A percentile compares a stretch with the other conserved stretches of the same genome.
phyloP scores from a whole-genome alignment of 2,797 vertebrate species.

The Euphonia xanthogaster region DNA sequence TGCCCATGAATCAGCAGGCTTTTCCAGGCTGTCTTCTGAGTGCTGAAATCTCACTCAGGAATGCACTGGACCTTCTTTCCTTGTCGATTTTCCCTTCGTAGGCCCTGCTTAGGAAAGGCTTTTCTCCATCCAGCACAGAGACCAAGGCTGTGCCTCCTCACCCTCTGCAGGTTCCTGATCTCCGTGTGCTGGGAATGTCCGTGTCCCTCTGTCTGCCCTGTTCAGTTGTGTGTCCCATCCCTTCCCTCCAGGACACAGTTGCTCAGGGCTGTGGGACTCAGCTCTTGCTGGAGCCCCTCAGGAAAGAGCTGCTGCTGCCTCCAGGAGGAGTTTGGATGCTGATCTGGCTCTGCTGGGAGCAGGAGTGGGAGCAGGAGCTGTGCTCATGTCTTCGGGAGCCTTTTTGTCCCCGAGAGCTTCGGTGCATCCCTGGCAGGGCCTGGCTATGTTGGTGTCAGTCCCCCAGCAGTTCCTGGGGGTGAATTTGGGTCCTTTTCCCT shows the following conservation, averaged over 20 bases:
- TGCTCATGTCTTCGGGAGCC: background rate
- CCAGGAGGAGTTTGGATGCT: background rate
- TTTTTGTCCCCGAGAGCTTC: background rate
- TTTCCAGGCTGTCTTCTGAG: background rate
- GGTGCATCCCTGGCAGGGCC: background rate
- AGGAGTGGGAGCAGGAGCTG: background rate
- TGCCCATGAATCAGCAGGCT: background rate
- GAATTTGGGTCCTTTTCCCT: background rate
- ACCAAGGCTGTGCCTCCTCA: background rate
- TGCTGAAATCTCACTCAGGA: background rate
- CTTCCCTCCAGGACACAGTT: background rate
- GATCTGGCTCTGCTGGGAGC: background rate
- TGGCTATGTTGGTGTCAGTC: background rate
- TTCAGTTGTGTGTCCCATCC: background rate
- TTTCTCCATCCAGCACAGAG: background rate
- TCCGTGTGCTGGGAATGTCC: background rate
- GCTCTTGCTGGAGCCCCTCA: background rate
- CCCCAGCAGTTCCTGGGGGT: background rate
- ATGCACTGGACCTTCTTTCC: background rate
- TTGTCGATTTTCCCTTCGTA: background rate
- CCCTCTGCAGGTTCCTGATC: background rate
- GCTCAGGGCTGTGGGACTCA: background rate
- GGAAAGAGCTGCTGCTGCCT: background rate
- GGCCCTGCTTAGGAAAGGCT: background rate
- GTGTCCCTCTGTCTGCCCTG: rapidly evolving